phyloP scores from a whole-genome alignment of 2,797 vertebrate species.

The Neosilurus mollespiculum region DNA sequence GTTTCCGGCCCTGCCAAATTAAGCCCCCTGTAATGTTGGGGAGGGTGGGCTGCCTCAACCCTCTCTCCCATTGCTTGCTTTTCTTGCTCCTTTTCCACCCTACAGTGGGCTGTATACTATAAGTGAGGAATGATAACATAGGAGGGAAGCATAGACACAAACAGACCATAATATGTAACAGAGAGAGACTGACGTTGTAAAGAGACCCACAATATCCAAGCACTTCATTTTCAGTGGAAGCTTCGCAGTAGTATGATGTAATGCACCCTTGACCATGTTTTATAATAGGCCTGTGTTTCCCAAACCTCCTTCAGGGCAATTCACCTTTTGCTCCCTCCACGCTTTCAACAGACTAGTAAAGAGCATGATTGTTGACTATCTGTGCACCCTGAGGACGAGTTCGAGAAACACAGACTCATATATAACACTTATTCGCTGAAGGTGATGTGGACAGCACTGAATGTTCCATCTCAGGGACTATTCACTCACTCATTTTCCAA shows the following conservation, averaged over 20 bases:
- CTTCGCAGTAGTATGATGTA: background rate
- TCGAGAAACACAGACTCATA: background rate
- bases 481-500: no score
- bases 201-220: background rate
- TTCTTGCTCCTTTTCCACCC: background rate
- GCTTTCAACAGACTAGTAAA: background rate
- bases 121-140: constrained; percentile 36
- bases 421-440: no score
- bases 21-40: constrained; percentile 37
- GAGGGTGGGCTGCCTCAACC: constrained; percentile 9
- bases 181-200: background rate
- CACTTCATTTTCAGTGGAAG: background rate
- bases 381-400: background rate
- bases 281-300: background rate
- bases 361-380: no score
- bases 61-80: constrained; percentile 15
- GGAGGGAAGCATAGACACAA: constrained; percentile 17
- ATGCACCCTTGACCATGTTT: background rate
- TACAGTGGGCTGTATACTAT: background rate
- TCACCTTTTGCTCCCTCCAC: background rate
- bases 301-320: background rate
- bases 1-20: constrained; percentile 64
- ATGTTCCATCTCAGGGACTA: no score
- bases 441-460: no score
- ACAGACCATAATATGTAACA: constrained; percentile 20